phyloP scores from a whole-genome alignment of 1,140 invertebrate genomes.

The Cherax quadricarinatus region DNA sequence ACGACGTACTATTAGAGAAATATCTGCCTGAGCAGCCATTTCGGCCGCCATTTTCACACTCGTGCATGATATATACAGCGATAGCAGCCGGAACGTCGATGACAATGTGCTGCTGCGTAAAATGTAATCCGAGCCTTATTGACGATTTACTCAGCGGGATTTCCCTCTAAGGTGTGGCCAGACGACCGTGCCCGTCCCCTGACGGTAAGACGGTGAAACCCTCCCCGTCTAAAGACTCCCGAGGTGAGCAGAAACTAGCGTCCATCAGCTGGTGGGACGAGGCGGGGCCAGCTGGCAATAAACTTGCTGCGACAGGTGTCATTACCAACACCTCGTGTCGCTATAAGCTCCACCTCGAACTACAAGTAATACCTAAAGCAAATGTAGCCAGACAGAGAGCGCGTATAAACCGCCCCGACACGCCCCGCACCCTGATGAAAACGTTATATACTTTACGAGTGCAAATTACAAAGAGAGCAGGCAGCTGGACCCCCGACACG shows the following conservation, averaged over 20 bases:
- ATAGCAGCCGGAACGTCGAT: background rate
- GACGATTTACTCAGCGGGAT: background rate
- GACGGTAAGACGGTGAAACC: too few relatives aligned
- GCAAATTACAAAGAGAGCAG: slow-evolving; percentile 8
- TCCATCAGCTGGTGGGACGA: background rate
- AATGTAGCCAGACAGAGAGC: background rate
- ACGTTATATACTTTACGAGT: slow-evolving; percentile 19
- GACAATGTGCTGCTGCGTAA: background rate
- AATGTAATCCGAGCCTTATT: background rate
- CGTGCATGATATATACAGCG: background rate
- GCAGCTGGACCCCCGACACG: background rate
- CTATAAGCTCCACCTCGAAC: background rate
- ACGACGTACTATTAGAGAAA: slow-evolving; percentile 8
- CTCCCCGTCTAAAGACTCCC: background rate
- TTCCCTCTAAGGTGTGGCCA: background rate
- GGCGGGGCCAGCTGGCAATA: background rate
- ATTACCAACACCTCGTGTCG: background rate
- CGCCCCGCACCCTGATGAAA: background rate
- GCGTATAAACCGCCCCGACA: background rate
- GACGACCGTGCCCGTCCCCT: background rate
- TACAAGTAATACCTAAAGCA: slow-evolving; percentile 4
- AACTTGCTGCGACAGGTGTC: background rate
- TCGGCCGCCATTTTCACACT: slow-evolving; percentile 1
- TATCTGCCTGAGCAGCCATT: background rate
- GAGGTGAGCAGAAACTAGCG: background rate